Evolutionary conservation across 2,797 vertebrate genomes (phyloP), one percentile per base, ranked within the genome.

Genomic region (Myripristis murdjan): DNA sequence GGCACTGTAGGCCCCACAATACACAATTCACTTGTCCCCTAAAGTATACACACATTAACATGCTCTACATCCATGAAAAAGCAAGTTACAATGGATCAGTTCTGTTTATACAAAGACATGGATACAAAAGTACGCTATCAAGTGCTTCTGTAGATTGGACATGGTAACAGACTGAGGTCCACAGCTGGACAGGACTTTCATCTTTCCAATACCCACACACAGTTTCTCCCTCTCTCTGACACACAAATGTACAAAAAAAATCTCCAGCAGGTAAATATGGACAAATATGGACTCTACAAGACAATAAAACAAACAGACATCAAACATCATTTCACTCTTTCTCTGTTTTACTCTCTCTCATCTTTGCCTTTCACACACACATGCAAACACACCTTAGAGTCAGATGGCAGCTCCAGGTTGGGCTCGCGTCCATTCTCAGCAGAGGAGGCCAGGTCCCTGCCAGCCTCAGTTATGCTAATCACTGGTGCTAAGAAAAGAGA

Each of bases 331-430:
- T 6, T 44, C 4, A 14, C 16, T 44, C 11, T 16, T 43, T 16
- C 43, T 16, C 41, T 12, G 41, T 14, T 18, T 20, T 7, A 11
- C 8, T 23, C 47, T 22, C 18, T 49, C 47, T 18, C 6, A 18
- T 44, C 44, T 10, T 22, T 47, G n/a, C 28, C 28, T 28, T 28
- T 28, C 28, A 52, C 51, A 67, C 62, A 73, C 62, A 52, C 11
- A 55, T 56, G 16, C 18, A 57, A 59, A 80, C 89, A 77, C 77
- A 92, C 91, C 92, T 93, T 93, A 18, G 91, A 91, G 83, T 93
- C 92, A 44, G 91, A 91, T 44, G 90, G 86, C 23, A 92, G 88
- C 59, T 92, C 91, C 71, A 88, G 77, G 26, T 79, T 83, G 7
- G 75, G 81, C 5, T 92, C 87, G 1, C 73, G 90, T 24, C 92